Conservation (phyloP, 2,888 invertebrate genomes). For the Margaritifera margaritifera region DNA sequence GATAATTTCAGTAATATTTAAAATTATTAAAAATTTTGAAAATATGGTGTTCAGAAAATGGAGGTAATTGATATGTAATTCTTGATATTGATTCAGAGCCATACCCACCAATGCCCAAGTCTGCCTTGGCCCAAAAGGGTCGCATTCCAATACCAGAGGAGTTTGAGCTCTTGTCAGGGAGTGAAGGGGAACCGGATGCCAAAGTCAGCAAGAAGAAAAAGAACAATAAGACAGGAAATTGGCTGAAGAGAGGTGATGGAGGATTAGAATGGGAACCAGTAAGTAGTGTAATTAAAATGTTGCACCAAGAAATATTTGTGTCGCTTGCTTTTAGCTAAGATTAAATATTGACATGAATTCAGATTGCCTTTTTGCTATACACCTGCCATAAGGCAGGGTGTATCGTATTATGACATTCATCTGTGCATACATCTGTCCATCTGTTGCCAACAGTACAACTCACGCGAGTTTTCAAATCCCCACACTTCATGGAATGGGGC, state of each 20-base stretch:
- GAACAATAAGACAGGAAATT: constrained; percentile 30
- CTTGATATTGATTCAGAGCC: constrained; percentile 44
- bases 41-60: too few relatives aligned
- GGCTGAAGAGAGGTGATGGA: constrained; percentile 39
- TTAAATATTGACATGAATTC: neutral
- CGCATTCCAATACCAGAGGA: constrained; percentile 56
- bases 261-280: constrained; percentile 67
- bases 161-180: constrained; percentile 28
- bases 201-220: constrained; percentile 27
- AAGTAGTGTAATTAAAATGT: constrained; percentile 17
- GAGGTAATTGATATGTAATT: neutral
- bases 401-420: too few relatives aligned
- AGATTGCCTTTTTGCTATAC: too few relatives aligned
- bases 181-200: constrained; percentile 1
- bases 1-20: too few relatives aligned
- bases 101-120: constrained; percentile 69
- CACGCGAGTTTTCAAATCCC: too few relatives aligned
- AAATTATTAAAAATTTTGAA: too few relatives aligned
- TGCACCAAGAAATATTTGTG: too few relatives aligned
- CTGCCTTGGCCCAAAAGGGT: constrained; percentile 55
- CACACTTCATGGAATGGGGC: too few relatives aligned
- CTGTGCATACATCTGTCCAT: too few relatives aligned
- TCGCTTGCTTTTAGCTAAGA: too few relatives aligned
- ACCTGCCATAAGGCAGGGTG: too few relatives aligned
- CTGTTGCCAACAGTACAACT: too few relatives aligned